Evolutionary conservation across 2,797 vertebrate species (phyloP), one percentile per base, ranked within the genome.

Genomic region (Hydrolagus colliei): DNA sequence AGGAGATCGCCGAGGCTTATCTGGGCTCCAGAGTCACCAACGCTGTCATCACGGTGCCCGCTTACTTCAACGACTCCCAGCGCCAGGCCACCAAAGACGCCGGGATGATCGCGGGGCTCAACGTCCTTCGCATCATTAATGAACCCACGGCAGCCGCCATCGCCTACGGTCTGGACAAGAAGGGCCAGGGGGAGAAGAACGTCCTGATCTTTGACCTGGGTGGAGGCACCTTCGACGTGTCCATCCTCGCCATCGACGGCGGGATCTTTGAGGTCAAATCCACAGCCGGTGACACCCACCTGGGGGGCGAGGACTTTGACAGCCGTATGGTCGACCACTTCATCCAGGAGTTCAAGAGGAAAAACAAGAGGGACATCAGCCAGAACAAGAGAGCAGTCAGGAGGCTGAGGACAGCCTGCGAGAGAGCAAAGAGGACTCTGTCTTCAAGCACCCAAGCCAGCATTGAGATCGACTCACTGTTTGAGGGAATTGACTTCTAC

Each of bases 21-120:
- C 85, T 86, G 32, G 85, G 85, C 27, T 5, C 27, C 20, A 72
- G 4, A 3, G 85, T 86, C 85, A 86, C 67, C 35, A 86, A 86
- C 12, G 80, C 73, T 72, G 85, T 85, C 1, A 52, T 86, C 67
- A 86, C 85, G 0, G 85, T 86, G 14, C 85, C 85, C 6, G 85
- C 85, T 59, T 86, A 86, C 67, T 86, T 86, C 85, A 86, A 86
- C n/a, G n/a, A n/a, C n/a, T n/a, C n/a, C n/a, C n/a, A n/a, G n/a
- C n/a, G n/a, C n/a, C n/a, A n/a, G n/a, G n/a, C n/a, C n/a, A n/a
- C n/a, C n/a, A n/a, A n/a, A n/a, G n/a, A n/a, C n/a, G n/a, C n/a
- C n/a, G n/a, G n/a, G n/a, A n/a, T n/a, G n/a, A n/a, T n/a, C n/a
- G n/a, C n/a, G n/a, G n/a, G n/a, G n/a, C n/a, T n/a, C n/a, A n/a